These are phyloP conservation scores for Synanceia verrucosa DNA, from an alignment of 2,797 vertebrate genomes.

Conservation along the genomic window DNA sequence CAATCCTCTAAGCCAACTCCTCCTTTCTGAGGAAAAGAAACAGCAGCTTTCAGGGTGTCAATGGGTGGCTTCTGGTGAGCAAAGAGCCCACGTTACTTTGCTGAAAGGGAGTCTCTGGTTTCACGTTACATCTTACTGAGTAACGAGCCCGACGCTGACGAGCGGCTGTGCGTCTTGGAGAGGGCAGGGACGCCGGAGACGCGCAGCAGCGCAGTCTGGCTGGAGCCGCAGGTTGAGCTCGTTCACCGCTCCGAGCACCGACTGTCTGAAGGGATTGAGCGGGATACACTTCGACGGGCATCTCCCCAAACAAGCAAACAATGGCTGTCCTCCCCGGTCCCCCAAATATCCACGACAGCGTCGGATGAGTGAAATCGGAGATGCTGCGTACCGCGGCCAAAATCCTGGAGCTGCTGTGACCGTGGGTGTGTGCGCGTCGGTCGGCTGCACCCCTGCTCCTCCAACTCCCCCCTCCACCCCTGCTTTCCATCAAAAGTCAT, in stretches of 20 bases:
- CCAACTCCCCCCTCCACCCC: constrained; percentile 63
- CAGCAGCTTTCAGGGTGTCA: not conserved
- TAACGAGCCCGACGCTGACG: constrained; percentile 51
- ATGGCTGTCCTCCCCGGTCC: constrained; percentile 29
- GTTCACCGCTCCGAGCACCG: constrained; percentile 19
- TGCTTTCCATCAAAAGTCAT: constrained; percentile 85
- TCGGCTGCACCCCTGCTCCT: constrained; percentile 60
- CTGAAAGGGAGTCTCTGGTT: not conserved
- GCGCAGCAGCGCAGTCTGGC: constrained; percentile 52
- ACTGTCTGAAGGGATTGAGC: constrained; percentile 15
- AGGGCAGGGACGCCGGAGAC: constrained; percentile 60
- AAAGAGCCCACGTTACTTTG: not conserved
- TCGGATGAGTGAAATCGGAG: constrained; percentile 47
- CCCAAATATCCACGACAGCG: not conserved
- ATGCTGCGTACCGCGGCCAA: constrained; percentile 38
- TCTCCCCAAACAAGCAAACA: not conserved
- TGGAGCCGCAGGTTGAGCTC: constrained; percentile 60
- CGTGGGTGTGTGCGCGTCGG: constrained; percentile 61
- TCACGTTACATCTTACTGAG: constrained; percentile 16
- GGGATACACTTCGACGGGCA: constrained; percentile 13
- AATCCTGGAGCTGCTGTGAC: constrained; percentile 26
- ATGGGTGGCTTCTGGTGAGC: too few species aligned
- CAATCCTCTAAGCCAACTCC: not conserved
- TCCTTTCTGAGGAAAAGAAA: not conserved
- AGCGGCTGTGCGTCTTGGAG: constrained; percentile 68